Base-by-base conservation (phyloP, 2,888 invertebrate species). In the Fragum fragum region DNA sequence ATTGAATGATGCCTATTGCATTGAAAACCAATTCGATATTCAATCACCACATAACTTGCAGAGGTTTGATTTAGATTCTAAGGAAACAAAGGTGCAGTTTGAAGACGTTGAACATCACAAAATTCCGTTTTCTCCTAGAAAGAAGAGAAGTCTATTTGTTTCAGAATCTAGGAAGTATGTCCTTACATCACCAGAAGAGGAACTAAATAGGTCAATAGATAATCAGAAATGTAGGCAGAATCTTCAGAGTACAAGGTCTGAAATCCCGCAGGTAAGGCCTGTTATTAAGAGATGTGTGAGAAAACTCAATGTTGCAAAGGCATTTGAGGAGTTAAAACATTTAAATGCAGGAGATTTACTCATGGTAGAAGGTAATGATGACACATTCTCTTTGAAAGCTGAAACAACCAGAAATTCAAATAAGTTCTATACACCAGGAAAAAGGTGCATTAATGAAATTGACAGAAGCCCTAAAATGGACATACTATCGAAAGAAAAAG, bases 221-320 rank as follows among this genome's bases (percentile, higher is more conserved):
- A 71, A 23, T 28, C 71, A 71, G 26, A 71, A 29, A 0, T 14
- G 11, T 57, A n/a, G 53, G n/a, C 57, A 71, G 53, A 9, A 11
- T 26, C n/a, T 55, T 6, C 23, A 14, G 39, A 70, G 52, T 14
- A 16, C 53, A 29, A 16, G n/a, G 23, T 7, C 71, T 0, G 0
- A 55, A 23, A 21, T 36, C 9, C 53, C 3, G 6, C 23, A n/a
- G 9, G 71, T 36, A 2, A n/a, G 55, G 3, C 53, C 55, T 6
- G 39, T 71, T 16, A 71, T 71, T 32, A 71, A 71, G 55, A 71
- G 32, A 55, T 29, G 55, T 55, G 53, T 55, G 14, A 28, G 71
- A 28, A 55, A 21, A 55, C 36, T 36, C 1, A 55, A 53, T 55
- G n/a, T 57, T 14, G 71, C 55, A 57, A n/a, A 71, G 14, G 29